Percentiles rank a stretch among this genome's conserved stretches.
These are phyloP conservation scores for Antechinus flavipes DNA, from an alignment of 2,113 vertebrate species.

Conservation along the genomic window DNA sequence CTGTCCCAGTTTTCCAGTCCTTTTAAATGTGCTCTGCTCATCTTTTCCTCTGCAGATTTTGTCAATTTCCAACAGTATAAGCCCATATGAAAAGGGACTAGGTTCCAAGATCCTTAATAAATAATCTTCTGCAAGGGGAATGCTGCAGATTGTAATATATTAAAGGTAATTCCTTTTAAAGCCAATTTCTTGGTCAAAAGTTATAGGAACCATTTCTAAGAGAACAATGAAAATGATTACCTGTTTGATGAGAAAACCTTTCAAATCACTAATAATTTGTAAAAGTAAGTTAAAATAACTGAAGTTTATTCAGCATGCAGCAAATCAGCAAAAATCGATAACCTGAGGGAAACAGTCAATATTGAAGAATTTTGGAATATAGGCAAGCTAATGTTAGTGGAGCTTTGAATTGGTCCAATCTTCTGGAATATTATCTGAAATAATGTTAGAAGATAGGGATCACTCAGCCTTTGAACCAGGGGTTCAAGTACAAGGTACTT, in stretches of 20 bases:
- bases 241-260: too few relatives aligned
- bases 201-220: too few relatives aligned
- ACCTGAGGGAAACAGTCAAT: background rate
- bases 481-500: too few relatives aligned
- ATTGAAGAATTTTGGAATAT: background rate
- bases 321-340: background rate
- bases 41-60: background rate
- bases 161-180: too few relatives aligned
- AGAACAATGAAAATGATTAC: too few relatives aligned
- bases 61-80: too few relatives aligned
- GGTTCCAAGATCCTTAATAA: too few relatives aligned
- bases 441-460: background rate
- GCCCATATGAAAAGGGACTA: too few relatives aligned
- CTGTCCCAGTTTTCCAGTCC: background rate
- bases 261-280: background rate
- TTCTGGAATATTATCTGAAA: background rate
- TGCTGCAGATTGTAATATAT: too few relatives aligned
- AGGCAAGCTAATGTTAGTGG: background rate
- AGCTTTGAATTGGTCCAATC: background rate
- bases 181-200: too few relatives aligned
- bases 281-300: background rate
- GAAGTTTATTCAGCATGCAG: background rate
- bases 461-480: too few relatives aligned
- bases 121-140: too few relatives aligned
- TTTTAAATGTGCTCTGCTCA: background rate